Base-by-base conservation (phyloP, 1,140 invertebrate species). In the Antheraea mylitta region DNA sequence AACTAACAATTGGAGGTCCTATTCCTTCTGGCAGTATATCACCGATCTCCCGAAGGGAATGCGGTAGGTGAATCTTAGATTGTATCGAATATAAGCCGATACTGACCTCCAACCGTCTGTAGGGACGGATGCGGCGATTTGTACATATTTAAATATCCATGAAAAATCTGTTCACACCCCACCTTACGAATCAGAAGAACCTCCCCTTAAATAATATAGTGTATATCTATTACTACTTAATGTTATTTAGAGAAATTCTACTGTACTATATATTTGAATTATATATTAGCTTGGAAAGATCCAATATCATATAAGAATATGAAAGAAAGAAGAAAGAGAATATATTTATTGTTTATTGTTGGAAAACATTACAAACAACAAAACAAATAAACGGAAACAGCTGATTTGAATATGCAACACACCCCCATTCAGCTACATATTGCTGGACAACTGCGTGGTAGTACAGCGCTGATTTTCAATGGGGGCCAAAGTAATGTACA, bases 71-170 rank as follows among this genome's bases (percentile, higher is more conserved):
- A 53, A 53, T 53, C 45, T 53, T 53, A 53, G 45, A n/a, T n/a
- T 53, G 45, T 53, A 53, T 53, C 16, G 45, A 16, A 53, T 53
- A 53, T 53, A 53, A 53, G 45, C 45, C 45, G 45, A 53, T 63
- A 4, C 19, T 16, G 37, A n/a, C 61, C 22, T 63, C 19, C 16
- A 37, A 37, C 30, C 30, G 16, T 30, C 30, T 36, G 9, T 22
- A 22, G 19, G 19, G 61, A 63, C 13, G 19, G 22, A 63, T 63
- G 61, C 30, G 19, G 45, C 61, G 30, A 36, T 36, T 36, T n/a
- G 13, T 63, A 63, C 61, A 63, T 63, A 36, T 63, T 63, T 63
- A 63, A 63, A 16, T 30, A 63, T 30, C 19, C 61, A 37, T 63
- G 61, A 63, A 63, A 63, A 63, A 63, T 63, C 11, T 37, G 10